Percentiles rank a stretch among this genome's conserved stretches.
These are phyloP conservation scores for Piaya cayana DNA, from an alignment of 2,113 vertebrate genomes.

Conservation along the genomic window DNA sequence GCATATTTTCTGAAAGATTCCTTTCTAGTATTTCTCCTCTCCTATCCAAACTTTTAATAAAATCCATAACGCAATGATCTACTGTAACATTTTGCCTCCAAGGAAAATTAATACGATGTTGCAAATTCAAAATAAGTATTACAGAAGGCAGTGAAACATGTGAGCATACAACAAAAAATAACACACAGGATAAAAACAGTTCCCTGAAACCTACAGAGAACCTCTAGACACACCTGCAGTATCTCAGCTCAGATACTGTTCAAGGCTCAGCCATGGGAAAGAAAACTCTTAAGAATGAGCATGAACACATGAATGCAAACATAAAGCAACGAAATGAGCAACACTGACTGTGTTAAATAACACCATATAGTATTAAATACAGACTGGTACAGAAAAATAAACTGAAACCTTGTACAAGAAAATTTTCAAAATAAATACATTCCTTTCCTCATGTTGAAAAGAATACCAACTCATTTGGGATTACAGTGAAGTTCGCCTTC, in stretches of 20 bases:
- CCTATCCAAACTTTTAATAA: not conserved
- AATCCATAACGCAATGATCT: not conserved
- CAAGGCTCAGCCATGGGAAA: not conserved
- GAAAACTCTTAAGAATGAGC: not conserved
- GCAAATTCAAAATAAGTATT: not conserved
- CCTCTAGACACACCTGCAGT: rapidly evolving
- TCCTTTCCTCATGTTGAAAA: not conserved
- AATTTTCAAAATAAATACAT: not conserved
- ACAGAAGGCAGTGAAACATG: not conserved
- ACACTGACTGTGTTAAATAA: not conserved
- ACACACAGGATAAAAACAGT: not conserved
- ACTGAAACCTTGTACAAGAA: conserved; percentile 7
- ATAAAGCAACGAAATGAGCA: not conserved
- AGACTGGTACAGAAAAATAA: conserved; percentile 26
- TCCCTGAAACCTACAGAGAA: not conserved
- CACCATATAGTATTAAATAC: not conserved
- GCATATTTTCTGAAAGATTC: not conserved
- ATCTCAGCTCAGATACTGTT: not conserved
- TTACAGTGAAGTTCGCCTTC: not conserved
- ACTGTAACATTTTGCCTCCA: not conserved
- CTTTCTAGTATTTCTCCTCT: not conserved
- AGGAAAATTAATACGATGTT: not conserved
- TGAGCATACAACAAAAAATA: not conserved
- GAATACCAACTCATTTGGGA: not conserved
- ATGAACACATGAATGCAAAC: not conserved